Evolutionary conservation across 2,797 vertebrate genomes (phyloP), one percentile per base, ranked within the genome.

Genomic region (Epinephelus awoara): DNA sequence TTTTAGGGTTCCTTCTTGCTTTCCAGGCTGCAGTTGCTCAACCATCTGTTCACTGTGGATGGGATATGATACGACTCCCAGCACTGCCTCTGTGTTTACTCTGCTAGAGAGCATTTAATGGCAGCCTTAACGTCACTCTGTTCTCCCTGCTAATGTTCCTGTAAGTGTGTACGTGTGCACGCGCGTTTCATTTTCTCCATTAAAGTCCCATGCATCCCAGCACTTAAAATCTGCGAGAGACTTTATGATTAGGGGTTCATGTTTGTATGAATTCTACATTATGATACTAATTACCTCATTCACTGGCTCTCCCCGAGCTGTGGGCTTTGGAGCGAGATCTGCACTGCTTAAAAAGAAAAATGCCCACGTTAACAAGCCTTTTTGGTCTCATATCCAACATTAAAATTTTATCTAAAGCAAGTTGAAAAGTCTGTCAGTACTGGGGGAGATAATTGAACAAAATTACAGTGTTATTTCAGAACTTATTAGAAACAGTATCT

Each of bases 261-360:
- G 79, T 56, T 72, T 77, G 75, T 74, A 72, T 79, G 75, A 77
- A 72, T 84, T 77, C 67, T 54, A 68, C 72, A 77, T 86, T 61
- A 78, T 71, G 57, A 80, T 61, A 78, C 79, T 85, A 77, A 86
- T 85, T 76, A 75, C 58, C 63, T 80, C 9, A 25, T 79, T 72
- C 64, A 65, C 62, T 54, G 72, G 61, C 67, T 67, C 46, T 57
- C 46, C 51, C 13, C 13, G 72, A 59, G 57, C 49, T 63, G 69
- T 59, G 62, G 40, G 55, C 69, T 54, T 29, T 62, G 18, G 72
- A 68, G 40, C 9, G 1, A 69, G 49, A 67, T 55, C 46, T 44
- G 62, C 19, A 44, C 68, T 47, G 44, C 47, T 34, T 42, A 38
- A 61, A 57, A 50, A 58, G 8, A 21, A 63, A 21, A 55, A 49